Base-by-base conservation (phyloP, 2,113 vertebrate species). In the Catharus bicknelli region DNA sequence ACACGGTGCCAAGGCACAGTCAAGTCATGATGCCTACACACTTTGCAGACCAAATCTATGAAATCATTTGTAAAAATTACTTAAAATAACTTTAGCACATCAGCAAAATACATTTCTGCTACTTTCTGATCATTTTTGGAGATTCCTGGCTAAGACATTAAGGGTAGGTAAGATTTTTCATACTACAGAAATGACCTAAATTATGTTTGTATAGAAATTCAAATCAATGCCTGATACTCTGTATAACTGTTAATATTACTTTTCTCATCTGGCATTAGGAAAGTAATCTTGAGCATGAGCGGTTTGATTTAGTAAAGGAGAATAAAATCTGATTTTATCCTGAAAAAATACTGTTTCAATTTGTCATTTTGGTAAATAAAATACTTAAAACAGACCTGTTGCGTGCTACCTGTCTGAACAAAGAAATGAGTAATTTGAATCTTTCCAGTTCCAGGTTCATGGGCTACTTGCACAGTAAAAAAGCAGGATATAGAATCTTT, bases 351-450 rank as follows among this genome's bases (percentile, higher is more conserved):
- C 18, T 51, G 19, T 43, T 74, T 11, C 5, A 4, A 1, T 67
- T 43, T 76, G n/a, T 89, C 22, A 30, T 83, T 61, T 79, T 87
- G 43, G 29, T 42, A 86, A 83, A 87, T 89, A 79, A 94, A 93
- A n/a, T 63, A 26, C 1, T 6, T 70, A 10, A 43, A 76, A 62
- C 67, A 93, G 38, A 62, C 3, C 17, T 61, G 14, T 32, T n/a
- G 3, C 12, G 2, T 7, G 21, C 6, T 82, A 25, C 69, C 16
- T 82, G 5, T 69, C 16, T 79, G n/a, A 63, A 53, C 21, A 17
- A 30, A 21, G 22, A 57, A 45, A 15, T 18, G 2, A 68, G 1
- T 61, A 14, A 64, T 53, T 5, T 38, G 10, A 72, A 21, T 67
- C 21, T 21, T 78, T 27, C 25, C 20, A 13, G 5, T 51, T 61